Evolutionary conservation across 2,113 vertebrate species (phyloP).

Genomic region (Notothenia rossii): DNA sequence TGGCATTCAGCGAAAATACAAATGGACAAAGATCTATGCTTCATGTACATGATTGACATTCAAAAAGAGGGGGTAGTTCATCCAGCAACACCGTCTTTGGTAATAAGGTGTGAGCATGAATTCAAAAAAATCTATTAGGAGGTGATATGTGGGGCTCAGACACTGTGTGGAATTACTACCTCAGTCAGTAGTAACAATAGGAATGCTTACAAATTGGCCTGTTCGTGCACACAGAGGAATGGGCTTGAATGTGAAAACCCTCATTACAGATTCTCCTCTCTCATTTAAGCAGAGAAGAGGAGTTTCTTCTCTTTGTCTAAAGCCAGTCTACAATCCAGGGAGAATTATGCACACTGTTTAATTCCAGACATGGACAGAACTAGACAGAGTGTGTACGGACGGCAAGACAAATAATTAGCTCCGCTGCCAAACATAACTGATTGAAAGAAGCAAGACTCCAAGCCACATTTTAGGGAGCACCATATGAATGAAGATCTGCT

Average conservation of each 20-base stretch:
- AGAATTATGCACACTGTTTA: slow-evolving; percentile 71
- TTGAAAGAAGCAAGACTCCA: slow-evolving; percentile 36
- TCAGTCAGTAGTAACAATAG: slow-evolving; percentile 52
- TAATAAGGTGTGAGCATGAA: slow-evolving; percentile 69
- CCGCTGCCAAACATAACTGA: slow-evolving; percentile 38
- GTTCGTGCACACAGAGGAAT: slow-evolving; percentile 59
- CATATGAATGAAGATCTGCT: slow-evolving; percentile 46
- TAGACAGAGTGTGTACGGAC: slow-evolving; percentile 62
- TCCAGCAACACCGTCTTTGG: slow-evolving; percentile 36
- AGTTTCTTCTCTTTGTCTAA: slow-evolving; percentile 21
- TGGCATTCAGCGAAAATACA: slow-evolving; percentile 18
- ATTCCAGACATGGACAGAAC: slow-evolving; percentile 66
- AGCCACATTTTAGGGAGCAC: slow-evolving; percentile 44
- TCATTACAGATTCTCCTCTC: slow-evolving; percentile 67
- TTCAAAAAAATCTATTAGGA: slow-evolving; percentile 66
- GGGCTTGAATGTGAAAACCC: slow-evolving; percentile 69
- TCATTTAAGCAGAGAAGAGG: slow-evolving; percentile 50
- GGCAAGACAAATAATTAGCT: slow-evolving; percentile 69
- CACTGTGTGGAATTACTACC: slow-evolving; percentile 62
- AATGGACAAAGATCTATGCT: slow-evolving; percentile 37
- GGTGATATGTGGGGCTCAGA: slow-evolving; percentile 59
- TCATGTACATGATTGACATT: slow-evolving; percentile 44
- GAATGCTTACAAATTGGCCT: slow-evolving; percentile 63
- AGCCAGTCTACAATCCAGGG: slow-evolving; percentile 45
- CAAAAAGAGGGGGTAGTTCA: slow-evolving; percentile 37